Base-by-base conservation (phyloP, 2,797 vertebrate genomes). In the Oryzias dopingdopingensis region DNA sequence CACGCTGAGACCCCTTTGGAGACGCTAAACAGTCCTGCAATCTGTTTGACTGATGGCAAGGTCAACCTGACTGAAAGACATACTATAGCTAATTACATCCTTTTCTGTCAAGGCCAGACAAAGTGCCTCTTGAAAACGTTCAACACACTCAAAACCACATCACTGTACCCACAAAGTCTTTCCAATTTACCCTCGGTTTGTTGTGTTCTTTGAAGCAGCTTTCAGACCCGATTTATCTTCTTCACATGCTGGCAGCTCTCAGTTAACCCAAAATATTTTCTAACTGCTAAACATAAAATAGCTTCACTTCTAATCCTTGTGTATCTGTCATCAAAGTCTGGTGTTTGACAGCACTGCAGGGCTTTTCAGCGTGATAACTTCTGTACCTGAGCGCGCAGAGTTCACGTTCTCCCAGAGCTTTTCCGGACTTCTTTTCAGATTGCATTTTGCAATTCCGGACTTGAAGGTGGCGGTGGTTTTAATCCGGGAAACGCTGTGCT, bases 391-490 rank as follows among this genome's bases (percentile, higher is more conserved):
- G 64, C 91, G 88, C 43, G 89, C 87, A 16, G 88, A 75, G 86
- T 90, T 94, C 63, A 94, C 86, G 74, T 87, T 89, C 80, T 94
- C 93, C 40, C 90, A 90, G 76, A 95, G 91, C 84, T 90, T 92
- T 78, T 95, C 94, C 59, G 91, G 90, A 78, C 93, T 94, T 76
- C 94, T 91, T 90, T 93, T 96, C 85, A 98, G 90, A 84, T 94
- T 94, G 93, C 96, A 99, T 88, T 93, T 95, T 66, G 94, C 88
- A 48, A 93, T 91, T 77, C 91, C 94, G 70, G 95, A 91, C 81
- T 92, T 96, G 90, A 99, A 96, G 40, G 94, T 96, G 81, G 95
- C 90, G 0, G 93, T 96, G 86, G 95, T 93, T 89, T 94, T 97
- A 86, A 96, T 75, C 82, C 91, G 92, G 58, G 91, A 80, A 60